Evolutionary conservation across 53 echinoderm and acorn worm genomes (phyloP).

Genomic region (Crossaster papposus): DNA sequence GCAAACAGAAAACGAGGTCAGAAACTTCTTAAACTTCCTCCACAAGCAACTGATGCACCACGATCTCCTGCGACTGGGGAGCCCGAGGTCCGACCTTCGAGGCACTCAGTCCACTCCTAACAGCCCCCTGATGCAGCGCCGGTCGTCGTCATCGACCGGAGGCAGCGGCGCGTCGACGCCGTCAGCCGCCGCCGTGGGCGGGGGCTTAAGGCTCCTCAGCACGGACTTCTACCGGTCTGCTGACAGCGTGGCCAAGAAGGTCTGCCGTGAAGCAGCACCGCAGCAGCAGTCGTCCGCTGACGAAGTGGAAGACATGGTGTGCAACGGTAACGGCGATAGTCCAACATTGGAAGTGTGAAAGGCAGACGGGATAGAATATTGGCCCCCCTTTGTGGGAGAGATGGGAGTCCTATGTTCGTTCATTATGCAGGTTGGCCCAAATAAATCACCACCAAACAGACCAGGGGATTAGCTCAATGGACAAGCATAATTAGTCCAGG

Average conservation of each 20-base stretch:
- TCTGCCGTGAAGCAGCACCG: not conserved
- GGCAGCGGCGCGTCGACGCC: not conserved
- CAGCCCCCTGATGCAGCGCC: constrained; percentile 34
- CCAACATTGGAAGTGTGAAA: constrained; percentile 17
- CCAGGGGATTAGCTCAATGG: too few relatives aligned
- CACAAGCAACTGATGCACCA: constrained; percentile 77
- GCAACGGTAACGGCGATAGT: constrained; percentile 31
- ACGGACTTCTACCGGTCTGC: constrained; percentile 65
- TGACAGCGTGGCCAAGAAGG: constrained; percentile 42
- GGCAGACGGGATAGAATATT: not conserved
- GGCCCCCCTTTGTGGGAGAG: not conserved
- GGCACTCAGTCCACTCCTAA: constrained; percentile 39
- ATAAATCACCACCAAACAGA: too few relatives aligned
- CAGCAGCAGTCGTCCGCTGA: not conserved
- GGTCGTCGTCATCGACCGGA: not conserved
- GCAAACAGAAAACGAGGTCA: constrained; percentile 62
- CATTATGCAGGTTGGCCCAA: too few relatives aligned
- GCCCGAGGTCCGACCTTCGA: not conserved
- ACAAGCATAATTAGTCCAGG: too few relatives aligned
- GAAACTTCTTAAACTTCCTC: constrained; percentile 63
- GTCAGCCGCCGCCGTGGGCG: not conserved
- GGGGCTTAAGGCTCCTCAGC: constrained; percentile 40
- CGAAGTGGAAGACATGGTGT: constrained; percentile 42
- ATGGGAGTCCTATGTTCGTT: too few relatives aligned
- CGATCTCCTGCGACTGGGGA: constrained; percentile 42